phyloP scores from a whole-genome alignment of 1,140 invertebrate species.

The Macrobrachium nipponense region DNA sequence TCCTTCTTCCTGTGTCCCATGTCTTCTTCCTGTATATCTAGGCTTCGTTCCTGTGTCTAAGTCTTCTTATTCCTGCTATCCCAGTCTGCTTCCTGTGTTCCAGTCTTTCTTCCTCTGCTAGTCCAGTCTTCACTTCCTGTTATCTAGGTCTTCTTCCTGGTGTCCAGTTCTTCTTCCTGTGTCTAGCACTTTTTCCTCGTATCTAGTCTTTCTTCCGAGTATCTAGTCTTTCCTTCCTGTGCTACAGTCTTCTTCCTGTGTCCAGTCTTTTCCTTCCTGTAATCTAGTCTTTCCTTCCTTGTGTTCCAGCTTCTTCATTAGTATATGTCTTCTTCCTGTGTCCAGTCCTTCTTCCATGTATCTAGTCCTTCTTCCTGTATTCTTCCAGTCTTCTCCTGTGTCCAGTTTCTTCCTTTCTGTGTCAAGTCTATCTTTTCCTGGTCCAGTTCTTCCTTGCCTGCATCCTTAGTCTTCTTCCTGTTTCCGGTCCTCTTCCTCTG shows the following conservation, averaged over 20 bases:
- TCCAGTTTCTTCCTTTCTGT: slow-evolving; percentile 18
- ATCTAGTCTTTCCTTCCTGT: background rate
- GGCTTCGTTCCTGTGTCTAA: no score
- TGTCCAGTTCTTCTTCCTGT: no score
- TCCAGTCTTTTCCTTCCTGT: background rate
- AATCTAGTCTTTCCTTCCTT: background rate
- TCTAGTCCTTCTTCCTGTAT: background rate
- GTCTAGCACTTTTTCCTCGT: slow-evolving; percentile 21
- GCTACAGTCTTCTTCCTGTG: background rate
- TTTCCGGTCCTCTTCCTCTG: no score
- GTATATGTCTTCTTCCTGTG: background rate
- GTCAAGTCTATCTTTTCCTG: background rate
- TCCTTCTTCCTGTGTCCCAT: no score
- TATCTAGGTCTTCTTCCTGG: slow-evolving; percentile 20
- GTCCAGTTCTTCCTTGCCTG: no score
- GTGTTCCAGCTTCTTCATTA: background rate
- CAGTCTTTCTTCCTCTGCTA: background rate
- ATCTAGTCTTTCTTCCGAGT: slow-evolving; percentile 13
- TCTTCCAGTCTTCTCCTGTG: background rate
- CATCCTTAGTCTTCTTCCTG: no score
- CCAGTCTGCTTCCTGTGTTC: background rate
- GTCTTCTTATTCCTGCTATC: no score
- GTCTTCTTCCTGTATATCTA: no score
- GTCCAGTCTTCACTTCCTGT: background rate
- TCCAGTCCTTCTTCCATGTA: background rate